Evolutionary conservation across 1,140 invertebrate species (phyloP), one percentile per base, ranked within the genome.

Genomic region (Glossosoma conforme): DNA sequence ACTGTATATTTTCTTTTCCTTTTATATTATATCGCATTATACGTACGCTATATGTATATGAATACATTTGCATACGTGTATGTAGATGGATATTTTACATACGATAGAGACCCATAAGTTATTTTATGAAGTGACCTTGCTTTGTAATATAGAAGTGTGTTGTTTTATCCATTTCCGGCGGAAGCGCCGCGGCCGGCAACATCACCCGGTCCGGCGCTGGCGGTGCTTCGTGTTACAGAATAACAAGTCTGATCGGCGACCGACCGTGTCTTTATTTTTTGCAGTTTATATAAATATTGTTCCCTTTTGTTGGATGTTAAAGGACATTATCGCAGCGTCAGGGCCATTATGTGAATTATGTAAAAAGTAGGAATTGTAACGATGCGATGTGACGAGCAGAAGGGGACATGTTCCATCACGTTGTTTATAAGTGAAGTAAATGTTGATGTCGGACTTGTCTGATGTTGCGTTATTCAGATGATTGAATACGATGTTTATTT

Each of bases 81-180:
- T n/a, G n/a, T n/a, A n/a, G n/a, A n/a, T n/a, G n/a, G n/a, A 44
- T 52, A 52, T 52, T 37, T 44, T 52, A 52, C 41, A 52, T 48
- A 48, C 52, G 45, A 56, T 56, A 56, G 42, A 46, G 41, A 56
- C 49, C 25, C 38, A 51, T 56, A 51, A 51, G 54, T 56, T 56
- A 56, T 56, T 56, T 56, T 56, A 52, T 52, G 47, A 56, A 56
- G 54, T 56, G 54, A 56, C 54, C 54, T 56, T 56, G 54, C 54
- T 56, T 52, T 56, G 55, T 57, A 57, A 53, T 40, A 53, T 52
- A 56, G 50, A 50, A 57, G 50, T 53, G 49, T 53, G 55, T 57
- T 53, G 43, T 57, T 53, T 49, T 49, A 44, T 56, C 48, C 44
- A 48, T 48, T 56, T 48, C 43, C 43, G 38, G 43, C 47, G 25